These are phyloP conservation scores for Drosophila neoperkinsi DNA, from an alignment of 2,888 invertebrate species.

Conservation along the genomic window DNA sequence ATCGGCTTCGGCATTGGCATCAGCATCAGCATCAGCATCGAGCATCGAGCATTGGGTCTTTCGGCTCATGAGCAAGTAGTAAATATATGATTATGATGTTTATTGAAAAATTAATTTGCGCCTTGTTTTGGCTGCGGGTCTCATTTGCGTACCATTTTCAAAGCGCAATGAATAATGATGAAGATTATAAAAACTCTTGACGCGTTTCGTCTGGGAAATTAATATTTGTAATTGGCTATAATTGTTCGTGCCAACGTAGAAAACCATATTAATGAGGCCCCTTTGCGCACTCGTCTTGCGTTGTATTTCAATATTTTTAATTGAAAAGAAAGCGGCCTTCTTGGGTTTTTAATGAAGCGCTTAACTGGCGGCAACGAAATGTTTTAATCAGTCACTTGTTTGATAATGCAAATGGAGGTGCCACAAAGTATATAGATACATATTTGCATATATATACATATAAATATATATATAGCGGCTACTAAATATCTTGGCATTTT, in stretches of 20 bases:
- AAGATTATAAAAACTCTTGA: constrained; percentile 68
- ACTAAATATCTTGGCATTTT: not conserved
- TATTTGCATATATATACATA: not conserved
- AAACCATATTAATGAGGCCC: constrained; percentile 66
- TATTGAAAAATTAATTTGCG: constrained; percentile 82
- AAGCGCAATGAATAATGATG: constrained; percentile 77
- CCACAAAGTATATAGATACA: not conserved
- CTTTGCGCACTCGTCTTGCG: constrained; percentile 24
- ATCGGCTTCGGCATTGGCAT: not conserved
- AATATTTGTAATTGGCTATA: constrained; percentile 81
- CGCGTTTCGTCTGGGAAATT: constrained; percentile 76
- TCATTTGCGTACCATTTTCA: constrained; percentile 77
- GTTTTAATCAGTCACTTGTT: constrained; percentile 59
- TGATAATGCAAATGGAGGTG: constrained; percentile 9
- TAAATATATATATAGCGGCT: not conserved
- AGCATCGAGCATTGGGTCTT: not conserved
- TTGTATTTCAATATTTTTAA: constrained; percentile 70
- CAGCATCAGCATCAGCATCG: not conserved
- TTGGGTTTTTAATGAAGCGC: constrained; percentile 61
- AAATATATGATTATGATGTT: constrained; percentile 76
- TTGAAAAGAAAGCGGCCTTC: constrained; percentile 77
- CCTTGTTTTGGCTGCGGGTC: constrained; percentile 69
- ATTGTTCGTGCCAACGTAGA: constrained; percentile 68
- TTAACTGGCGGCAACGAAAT: constrained; percentile 54
- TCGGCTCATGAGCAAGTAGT: constrained; percentile 37